Evolutionary conservation across 2,113 vertebrate genomes (phyloP).

Genomic region (Ploceus nigricollis): DNA sequence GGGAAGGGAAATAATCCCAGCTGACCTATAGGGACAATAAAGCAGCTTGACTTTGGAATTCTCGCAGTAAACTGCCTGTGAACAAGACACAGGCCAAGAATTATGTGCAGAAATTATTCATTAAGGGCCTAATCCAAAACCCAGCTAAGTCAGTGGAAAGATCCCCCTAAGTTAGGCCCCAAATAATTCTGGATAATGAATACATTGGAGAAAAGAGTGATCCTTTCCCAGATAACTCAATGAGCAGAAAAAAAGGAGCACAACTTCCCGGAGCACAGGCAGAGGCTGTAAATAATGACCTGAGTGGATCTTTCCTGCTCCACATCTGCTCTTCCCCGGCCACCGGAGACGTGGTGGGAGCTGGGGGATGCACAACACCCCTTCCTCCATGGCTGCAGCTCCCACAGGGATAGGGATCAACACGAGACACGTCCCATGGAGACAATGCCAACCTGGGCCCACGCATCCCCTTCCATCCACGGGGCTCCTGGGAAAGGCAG

Average conservation of each 20-base stretch:
- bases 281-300: background rate
- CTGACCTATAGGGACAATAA: constrained; percentile 60
- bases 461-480: accelerated
- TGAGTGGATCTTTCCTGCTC: background rate
- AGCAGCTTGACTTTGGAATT: constrained; percentile 65
- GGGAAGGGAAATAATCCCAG: constrained; percentile 58
- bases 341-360: background rate
- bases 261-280: background rate
- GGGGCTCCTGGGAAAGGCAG: background rate
- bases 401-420: background rate
- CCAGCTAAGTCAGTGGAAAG: constrained; percentile 58
- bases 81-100: constrained; percentile 63
- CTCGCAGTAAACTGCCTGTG: constrained; percentile 67
- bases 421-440: accelerated
- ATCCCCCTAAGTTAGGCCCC: constrained; percentile 46
- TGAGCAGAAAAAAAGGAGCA: background rate
- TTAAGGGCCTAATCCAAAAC: constrained; percentile 63
- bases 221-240: constrained; percentile 38
- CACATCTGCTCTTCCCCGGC: background rate
- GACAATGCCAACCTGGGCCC: accelerated
- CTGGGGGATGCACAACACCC: background rate
- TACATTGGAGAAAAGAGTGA: constrained; percentile 59
- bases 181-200: constrained; percentile 65
- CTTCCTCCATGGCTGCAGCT: background rate
- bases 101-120: constrained; percentile 68